These are phyloP conservation scores for Pachypsylla venusta DNA, from an alignment of 1,140 invertebrate species.

Conservation along the genomic window DNA sequence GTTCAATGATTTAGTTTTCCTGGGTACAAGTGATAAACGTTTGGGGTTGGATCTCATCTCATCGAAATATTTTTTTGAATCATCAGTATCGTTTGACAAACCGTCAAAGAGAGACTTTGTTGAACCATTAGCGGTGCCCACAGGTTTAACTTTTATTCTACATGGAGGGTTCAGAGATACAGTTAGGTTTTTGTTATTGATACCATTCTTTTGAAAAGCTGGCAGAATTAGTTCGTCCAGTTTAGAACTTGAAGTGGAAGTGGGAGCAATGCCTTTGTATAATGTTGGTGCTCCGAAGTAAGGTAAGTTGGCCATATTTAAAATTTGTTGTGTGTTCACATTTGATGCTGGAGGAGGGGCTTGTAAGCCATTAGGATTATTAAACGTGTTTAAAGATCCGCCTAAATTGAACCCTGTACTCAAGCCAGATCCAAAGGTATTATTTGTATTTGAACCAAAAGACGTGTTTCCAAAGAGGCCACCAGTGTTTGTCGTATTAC, in stretches of 20 bases:
- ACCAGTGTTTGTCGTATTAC: slow-evolving; percentile 28
- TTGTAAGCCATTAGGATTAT: neutral
- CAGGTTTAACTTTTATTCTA: slow-evolving; percentile 43
- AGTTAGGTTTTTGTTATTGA: slow-evolving; percentile 37
- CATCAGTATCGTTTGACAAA: slow-evolving; percentile 48
- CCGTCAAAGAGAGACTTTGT: slow-evolving; percentile 55
- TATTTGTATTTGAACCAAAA: slow-evolving; percentile 25
- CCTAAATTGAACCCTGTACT: slow-evolving; percentile 16
- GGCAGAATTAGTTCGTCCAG: neutral
- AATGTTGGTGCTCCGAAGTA: neutral
- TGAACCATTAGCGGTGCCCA: slow-evolving; percentile 34
- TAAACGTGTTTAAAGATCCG: neutral
- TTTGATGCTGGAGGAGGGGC: neutral
- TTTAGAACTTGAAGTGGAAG: neutral
- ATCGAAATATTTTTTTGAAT: slow-evolving; percentile 10
- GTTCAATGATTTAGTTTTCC: neutral
- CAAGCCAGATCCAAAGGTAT: slow-evolving; percentile 20
- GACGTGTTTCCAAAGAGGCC: slow-evolving; percentile 22
- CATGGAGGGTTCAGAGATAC: slow-evolving; percentile 40
- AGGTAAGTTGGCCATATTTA: neutral
- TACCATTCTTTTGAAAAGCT: neutral
- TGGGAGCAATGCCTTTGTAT: neutral
- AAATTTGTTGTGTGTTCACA: slow-evolving; percentile 3
- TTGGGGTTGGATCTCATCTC: slow-evolving; percentile 16
- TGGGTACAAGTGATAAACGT: slow-evolving; percentile 15